Evolutionary conservation across 2,113 vertebrate genomes (phyloP).

Genomic region (Euleptes europaea): DNA sequence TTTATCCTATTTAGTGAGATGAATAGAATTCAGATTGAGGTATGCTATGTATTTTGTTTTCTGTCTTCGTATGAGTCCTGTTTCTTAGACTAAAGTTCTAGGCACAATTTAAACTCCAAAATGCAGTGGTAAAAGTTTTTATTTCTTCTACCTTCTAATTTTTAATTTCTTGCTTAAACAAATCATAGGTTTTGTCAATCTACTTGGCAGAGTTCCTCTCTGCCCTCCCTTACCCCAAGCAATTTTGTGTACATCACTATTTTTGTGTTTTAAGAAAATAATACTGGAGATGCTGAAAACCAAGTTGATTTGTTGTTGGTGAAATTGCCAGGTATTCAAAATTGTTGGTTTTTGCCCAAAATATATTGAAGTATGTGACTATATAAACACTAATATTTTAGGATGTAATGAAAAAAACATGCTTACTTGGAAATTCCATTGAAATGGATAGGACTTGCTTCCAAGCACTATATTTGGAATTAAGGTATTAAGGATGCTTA

Average conservation of each 20-base stretch:
- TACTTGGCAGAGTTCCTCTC: background rate
- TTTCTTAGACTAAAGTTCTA: background rate
- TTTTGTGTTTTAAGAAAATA: background rate
- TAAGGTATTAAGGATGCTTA: background rate
- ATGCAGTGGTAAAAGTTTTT: background rate
- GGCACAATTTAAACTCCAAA: background rate
- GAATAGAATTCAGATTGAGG: background rate
- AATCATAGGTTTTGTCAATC: background rate
- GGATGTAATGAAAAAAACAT: background rate
- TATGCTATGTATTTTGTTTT: background rate
- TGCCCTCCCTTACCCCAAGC: background rate
- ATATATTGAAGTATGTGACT: background rate
- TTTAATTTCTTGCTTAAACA: background rate
- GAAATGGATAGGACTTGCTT: background rate
- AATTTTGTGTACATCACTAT: background rate
- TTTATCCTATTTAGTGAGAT: background rate
- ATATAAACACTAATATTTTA: background rate
- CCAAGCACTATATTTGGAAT: background rate
- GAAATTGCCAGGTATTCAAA: background rate
- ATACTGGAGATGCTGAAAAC: background rate
- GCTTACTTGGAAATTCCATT: conserved; percentile 1
- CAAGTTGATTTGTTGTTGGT: background rate
- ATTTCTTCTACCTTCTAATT: background rate
- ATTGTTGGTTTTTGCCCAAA: background rate
- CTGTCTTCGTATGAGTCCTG: background rate